Percentiles rank a stretch among this genome's conserved stretches.
phyloP scores from a whole-genome alignment of 2,113 vertebrate species.

The Thalassoma bifasciatum region DNA sequence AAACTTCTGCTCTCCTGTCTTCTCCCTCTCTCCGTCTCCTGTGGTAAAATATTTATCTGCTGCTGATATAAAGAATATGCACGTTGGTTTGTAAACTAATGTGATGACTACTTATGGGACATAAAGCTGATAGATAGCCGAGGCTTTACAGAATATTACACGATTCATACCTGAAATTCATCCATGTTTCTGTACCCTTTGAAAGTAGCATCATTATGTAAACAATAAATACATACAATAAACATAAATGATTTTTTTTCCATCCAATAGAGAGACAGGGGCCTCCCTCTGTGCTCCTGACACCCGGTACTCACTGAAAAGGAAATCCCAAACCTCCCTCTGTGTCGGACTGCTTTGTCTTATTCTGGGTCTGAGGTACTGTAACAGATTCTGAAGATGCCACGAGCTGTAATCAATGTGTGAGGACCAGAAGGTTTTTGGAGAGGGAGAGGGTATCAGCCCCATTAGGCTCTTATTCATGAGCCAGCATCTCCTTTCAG shows the following conservation, averaged over 20 bases:
- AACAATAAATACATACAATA: constrained; percentile 81
- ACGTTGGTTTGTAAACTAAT: constrained; percentile 77
- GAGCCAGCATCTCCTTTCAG: constrained; percentile 30
- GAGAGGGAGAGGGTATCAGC: constrained; percentile 20
- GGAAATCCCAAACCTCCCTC: constrained; percentile 45
- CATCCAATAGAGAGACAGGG: constrained; percentile 46
- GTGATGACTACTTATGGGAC: constrained; percentile 63
- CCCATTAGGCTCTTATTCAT: constrained; percentile 38
- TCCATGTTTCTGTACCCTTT: constrained; percentile 81
- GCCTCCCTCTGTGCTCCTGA: constrained; percentile 23
- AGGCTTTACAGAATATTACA: constrained; percentile 52
- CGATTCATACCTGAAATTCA: constrained; percentile 77
- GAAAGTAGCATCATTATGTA: constrained; percentile 81
- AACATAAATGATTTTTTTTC: constrained; percentile 52
- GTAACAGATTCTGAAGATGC: constrained; percentile 37
- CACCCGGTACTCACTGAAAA: constrained; percentile 29
- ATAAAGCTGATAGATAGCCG: constrained; percentile 50
- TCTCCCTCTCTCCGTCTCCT: background rate
- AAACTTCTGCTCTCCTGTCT: constrained; percentile 11
- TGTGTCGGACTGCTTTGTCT: constrained; percentile 32
- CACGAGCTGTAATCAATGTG: constrained; percentile 35
- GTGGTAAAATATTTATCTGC: constrained; percentile 22
- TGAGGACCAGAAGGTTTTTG: constrained; percentile 28
- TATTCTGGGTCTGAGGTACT: constrained; percentile 64
- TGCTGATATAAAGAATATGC: constrained; percentile 72